Conservation (phyloP, 2,888 invertebrate species). For the Cinara cedri region DNA sequence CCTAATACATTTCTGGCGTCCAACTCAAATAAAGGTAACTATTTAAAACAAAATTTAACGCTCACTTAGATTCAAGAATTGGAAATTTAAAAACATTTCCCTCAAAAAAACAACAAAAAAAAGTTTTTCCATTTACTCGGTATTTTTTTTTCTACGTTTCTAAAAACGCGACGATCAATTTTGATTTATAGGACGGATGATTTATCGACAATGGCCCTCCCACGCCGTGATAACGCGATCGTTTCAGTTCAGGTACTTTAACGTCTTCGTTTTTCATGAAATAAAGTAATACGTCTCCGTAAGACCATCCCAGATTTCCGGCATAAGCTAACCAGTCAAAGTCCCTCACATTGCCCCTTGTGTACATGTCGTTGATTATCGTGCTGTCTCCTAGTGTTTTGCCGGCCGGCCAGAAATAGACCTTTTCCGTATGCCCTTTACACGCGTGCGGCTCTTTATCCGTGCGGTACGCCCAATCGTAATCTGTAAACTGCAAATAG, state of each 20-base stretch:
- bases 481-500: constrained; percentile 68
- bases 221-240: constrained; percentile 57
- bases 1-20: too few relatives aligned
- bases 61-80: too few relatives aligned
- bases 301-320: constrained; percentile 60
- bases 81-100: too few relatives aligned
- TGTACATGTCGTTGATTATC: constrained; percentile 60
- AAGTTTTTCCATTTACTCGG: too few relatives aligned
- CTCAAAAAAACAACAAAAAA: too few relatives aligned
- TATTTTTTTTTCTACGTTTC: too few relatives aligned
- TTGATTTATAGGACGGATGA: constrained; percentile 64
- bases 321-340: constrained; percentile 60
- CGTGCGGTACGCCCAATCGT: constrained; percentile 76
- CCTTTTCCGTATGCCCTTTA: constrained; percentile 66
- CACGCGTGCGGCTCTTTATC: constrained; percentile 71
- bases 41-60: too few relatives aligned
- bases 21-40: too few relatives aligned
- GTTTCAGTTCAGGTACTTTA: constrained; percentile 58
- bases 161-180: constrained; percentile 70
- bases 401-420: constrained; percentile 79
- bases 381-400: constrained; percentile 65
- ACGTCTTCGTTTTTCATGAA: constrained; percentile 60
- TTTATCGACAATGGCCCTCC: constrained; percentile 50
- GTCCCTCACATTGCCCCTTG: constrained; percentile 59
- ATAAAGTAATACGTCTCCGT: constrained; percentile 59